Evolutionary conservation across 2,888 invertebrate species (phyloP).

Genomic region (Chalcis sispes): DNA sequence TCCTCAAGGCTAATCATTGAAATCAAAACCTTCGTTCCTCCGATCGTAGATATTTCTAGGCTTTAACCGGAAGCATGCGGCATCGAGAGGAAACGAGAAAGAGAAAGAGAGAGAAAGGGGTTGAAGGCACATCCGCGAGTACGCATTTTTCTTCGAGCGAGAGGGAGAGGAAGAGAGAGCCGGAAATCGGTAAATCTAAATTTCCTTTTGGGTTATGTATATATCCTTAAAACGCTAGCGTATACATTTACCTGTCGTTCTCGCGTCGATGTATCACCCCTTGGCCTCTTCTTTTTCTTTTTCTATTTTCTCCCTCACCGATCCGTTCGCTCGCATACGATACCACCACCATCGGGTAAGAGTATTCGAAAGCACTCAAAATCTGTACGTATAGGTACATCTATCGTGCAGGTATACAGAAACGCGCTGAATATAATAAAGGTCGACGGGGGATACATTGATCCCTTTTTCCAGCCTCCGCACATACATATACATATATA

Average conservation of each 20-base stretch:
- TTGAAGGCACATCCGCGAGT: conserved; percentile 2
- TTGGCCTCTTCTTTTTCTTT: too few species aligned
- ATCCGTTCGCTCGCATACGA: too few species aligned
- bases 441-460: neutral
- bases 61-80: neutral
- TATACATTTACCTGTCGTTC: neutral
- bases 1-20: conserved; percentile 42
- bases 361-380: too few species aligned
- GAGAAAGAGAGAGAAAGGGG: conserved; percentile 20
- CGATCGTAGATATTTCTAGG: neutral
- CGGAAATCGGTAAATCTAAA: conserved; percentile 41
- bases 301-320: too few species aligned
- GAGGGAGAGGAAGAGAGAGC: too few species aligned
- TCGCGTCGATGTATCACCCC: neutral
- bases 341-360: too few species aligned
- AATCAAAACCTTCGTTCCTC: conserved; percentile 27
- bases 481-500: neutral
- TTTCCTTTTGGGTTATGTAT: neutral
- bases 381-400: neutral
- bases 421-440: conserved; percentile 1
- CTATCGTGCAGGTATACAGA: neutral
- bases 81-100: conserved; percentile 2
- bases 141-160: neutral
- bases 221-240: too few species aligned
- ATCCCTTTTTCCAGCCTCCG: neutral